Percentiles rank a stretch among this genome's conserved stretches.
These are phyloP conservation scores for Enoplosus armatus DNA, from an alignment of 2,797 vertebrate species.

Conservation along the genomic window DNA sequence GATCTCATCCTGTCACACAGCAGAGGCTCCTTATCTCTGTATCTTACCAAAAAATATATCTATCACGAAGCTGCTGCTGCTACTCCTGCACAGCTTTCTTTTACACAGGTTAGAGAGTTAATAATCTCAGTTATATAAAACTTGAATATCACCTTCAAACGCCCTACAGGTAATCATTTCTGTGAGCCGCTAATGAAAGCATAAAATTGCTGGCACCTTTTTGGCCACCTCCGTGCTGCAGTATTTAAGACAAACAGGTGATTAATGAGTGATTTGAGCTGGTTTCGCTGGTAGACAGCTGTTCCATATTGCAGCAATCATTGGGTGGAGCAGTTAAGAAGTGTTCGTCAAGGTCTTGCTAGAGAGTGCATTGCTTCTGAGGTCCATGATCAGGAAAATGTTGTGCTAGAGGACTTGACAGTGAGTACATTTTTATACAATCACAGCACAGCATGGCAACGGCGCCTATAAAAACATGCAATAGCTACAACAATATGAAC, in stretches of 20 bases:
- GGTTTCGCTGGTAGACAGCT: conserved; percentile 73
- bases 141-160: conserved; percentile 61
- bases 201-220: conserved; percentile 69
- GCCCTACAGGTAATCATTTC: conserved; percentile 69
- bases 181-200: conserved; percentile 68
- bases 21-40: conserved; percentile 35
- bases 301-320: conserved; percentile 62
- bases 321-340: conserved; percentile 54
- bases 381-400: conserved; percentile 35
- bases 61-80: conserved; percentile 15
- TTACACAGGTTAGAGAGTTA: conserved; percentile 39
- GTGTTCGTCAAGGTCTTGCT: conserved; percentile 67
- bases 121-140: conserved; percentile 54
- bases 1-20: conserved; percentile 54
- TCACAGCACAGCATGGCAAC: not conserved
- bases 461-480: too few relatives aligned
- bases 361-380: conserved; percentile 7
- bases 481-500: not conserved
- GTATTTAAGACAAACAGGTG: conserved; percentile 76
- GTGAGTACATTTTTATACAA: not conserved
- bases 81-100: conserved; percentile 8
- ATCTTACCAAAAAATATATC: conserved; percentile 13
- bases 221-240: conserved; percentile 49
- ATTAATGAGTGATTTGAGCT: conserved; percentile 79
- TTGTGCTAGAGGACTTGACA: conserved; percentile 8